These are phyloP conservation scores for Crenichthys baileyi DNA, from an alignment of 2,797 vertebrate species.

Conservation along the genomic window DNA sequence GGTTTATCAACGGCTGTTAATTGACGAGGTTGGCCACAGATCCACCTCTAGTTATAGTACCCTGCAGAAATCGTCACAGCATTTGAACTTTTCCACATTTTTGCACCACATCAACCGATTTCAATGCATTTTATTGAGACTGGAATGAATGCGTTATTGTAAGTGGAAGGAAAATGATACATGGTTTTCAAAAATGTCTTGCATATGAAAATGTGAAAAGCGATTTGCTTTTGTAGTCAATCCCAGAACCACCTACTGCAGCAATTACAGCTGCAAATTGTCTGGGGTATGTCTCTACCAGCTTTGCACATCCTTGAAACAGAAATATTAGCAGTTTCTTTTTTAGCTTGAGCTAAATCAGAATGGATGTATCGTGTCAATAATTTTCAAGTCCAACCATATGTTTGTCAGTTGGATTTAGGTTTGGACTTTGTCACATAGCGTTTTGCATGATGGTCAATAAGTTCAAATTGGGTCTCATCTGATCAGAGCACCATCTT, in stretches of 20 bases:
- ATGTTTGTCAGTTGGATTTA: no score
- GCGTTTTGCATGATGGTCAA: no score
- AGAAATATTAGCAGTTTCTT: no score
- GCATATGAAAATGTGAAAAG: neutral
- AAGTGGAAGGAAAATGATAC: neutral
- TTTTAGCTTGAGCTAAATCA: no score
- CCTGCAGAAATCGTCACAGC: neutral
- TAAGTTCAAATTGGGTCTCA: no score
- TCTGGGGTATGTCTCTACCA: no score
- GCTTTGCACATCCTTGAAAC: no score
- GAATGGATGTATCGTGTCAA: no score
- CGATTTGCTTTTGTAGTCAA: neutral
- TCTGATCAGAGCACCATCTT: no score
- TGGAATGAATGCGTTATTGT: neutral
- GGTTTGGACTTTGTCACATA: no score
- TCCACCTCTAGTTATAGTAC: neutral
- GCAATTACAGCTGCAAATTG: no score
- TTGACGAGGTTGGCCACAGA: slow-evolving; percentile 2
- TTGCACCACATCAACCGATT: neutral
- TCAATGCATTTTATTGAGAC: neutral
- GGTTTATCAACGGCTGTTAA: slow-evolving; percentile 25
- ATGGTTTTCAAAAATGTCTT: neutral
- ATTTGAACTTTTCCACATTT: neutral
- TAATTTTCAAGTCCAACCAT: no score
- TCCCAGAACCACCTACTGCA: neutral